phyloP scores from a whole-genome alignment of 2,113 vertebrate genomes.

The Euleptes europaea region DNA sequence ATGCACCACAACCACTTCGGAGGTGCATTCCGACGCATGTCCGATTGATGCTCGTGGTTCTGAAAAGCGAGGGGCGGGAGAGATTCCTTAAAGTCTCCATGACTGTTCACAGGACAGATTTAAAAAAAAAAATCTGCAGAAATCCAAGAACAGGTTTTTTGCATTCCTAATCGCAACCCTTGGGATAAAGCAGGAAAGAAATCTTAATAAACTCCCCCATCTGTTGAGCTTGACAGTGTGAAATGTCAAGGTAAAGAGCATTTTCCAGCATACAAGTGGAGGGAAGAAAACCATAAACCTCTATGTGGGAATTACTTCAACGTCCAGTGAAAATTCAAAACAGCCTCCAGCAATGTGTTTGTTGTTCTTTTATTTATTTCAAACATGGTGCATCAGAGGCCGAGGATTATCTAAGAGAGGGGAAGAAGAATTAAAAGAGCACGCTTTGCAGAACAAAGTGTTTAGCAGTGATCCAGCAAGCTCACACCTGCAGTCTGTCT shows the following conservation, averaged over 20 bases:
- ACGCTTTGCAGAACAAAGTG: background rate
- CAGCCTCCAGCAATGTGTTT: background rate
- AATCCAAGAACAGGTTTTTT: background rate
- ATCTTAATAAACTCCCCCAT: background rate
- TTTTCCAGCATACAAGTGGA: background rate
- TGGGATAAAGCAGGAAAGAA: background rate
- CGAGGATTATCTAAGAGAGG: background rate
- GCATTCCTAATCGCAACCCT: background rate
- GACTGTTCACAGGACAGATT: background rate
- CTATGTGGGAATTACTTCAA: background rate
- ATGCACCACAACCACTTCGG: background rate
- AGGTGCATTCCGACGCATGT: background rate
- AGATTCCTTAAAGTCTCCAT: background rate
- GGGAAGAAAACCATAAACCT: background rate
- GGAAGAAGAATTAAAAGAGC: background rate
- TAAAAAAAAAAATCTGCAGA: background rate
- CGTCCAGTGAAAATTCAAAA: background rate
- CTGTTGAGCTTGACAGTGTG: background rate
- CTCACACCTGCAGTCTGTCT: fast-evolving
- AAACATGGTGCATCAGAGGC: background rate
- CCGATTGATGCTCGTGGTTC: background rate
- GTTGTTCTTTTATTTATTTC: background rate
- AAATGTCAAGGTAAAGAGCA: background rate
- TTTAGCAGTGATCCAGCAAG: background rate
- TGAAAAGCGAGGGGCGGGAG: background rate